Conservation (phyloP, 2,888 invertebrate genomes). For the Lingula anatina region DNA sequence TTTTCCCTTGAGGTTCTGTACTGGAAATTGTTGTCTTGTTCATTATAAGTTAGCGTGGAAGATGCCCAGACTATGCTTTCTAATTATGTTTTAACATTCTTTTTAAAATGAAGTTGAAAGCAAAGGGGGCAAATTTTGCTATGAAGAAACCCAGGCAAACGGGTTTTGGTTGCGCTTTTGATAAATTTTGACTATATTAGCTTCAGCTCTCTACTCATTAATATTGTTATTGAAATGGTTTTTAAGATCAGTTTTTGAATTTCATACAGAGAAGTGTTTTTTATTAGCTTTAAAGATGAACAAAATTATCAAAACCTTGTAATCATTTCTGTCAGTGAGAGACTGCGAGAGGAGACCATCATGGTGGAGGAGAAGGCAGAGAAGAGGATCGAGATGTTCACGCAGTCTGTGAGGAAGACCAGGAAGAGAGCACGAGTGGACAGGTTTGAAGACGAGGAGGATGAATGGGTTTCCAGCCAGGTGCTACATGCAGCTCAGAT, state of each 20-base stretch:
- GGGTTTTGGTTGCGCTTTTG: not conserved
- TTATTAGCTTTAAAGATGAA: too few relatives aligned
- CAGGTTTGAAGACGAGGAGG: slow-evolving; percentile 28
- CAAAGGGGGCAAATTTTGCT: not conserved
- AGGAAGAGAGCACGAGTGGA: slow-evolving; percentile 10
- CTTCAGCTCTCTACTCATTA: too few relatives aligned
- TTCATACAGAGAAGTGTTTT: too few relatives aligned
- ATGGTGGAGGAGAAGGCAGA: slow-evolving; percentile 29
- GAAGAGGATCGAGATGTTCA: slow-evolving; percentile 24
- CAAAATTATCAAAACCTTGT: not conserved
- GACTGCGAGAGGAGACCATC: slow-evolving; percentile 18
- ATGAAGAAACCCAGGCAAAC: not conserved
- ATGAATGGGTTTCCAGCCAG: slow-evolving; percentile 38
- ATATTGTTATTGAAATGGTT: too few relatives aligned
- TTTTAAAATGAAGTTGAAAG: not conserved
- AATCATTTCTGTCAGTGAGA: slow-evolving; percentile 17
- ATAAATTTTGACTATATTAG: not conserved
- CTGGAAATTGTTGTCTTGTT: too few relatives aligned
- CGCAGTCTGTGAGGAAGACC: slow-evolving; percentile 17
- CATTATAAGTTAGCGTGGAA: too few relatives aligned
- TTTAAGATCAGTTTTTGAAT: too few relatives aligned
- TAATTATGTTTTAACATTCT: not conserved
- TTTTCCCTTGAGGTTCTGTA: too few relatives aligned
- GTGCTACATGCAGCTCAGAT: slow-evolving; percentile 29
- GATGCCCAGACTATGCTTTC: too few relatives aligned